Base-by-base conservation (phyloP, 2,888 invertebrate species). In the Mystacides longicornis region DNA sequence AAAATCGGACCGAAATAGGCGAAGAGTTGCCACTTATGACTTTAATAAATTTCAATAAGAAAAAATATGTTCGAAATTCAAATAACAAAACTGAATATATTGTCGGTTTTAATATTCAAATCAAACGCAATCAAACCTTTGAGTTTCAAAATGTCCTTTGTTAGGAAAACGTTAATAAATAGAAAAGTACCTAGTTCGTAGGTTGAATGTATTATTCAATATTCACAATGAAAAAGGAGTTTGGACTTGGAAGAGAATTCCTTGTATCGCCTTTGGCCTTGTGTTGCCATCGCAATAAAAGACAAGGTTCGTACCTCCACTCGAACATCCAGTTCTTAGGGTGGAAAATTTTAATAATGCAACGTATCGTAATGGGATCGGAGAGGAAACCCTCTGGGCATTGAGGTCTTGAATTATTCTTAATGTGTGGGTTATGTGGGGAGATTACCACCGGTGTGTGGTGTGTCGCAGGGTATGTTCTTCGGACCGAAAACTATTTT, bases 291-390 rank as follows among this genome's bases (percentile, higher is more conserved):
- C 18, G 45, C 20, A 45, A 45, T 45, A 45, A 45, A 22, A 48
- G 49, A 23, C 27, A 48, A 23, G 46, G 3, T 14, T 46, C 14
- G 46, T 21, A 46, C 46, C 5, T 46, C 14, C 3, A 20, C 20
- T 11, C 45, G 18, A 14, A 19, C 45, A 3, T 45, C 20, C 16
- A 27, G 49, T n/a, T 18, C 31, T 33, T 11, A 49, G 43, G 48
- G 23, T 37, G 50, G 31, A 47, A 47, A 23, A 54, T 59, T 51
- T 59, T 59, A 59, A 59, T 59, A 59, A 54, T 59, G 59, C 51
- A 59, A 56, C 54, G 54, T 54, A 56, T 56, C 52, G 54, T 59
- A 54, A 59, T 59, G 53, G 23, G 59, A 56, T 59, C 59, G 51
- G 23, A 49, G 49, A 43, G 51, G 48, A 47, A 52, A 23, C 48